Conservation (phyloP, 1,140 invertebrate species). For the Brachionus rotundiformis region DNA sequence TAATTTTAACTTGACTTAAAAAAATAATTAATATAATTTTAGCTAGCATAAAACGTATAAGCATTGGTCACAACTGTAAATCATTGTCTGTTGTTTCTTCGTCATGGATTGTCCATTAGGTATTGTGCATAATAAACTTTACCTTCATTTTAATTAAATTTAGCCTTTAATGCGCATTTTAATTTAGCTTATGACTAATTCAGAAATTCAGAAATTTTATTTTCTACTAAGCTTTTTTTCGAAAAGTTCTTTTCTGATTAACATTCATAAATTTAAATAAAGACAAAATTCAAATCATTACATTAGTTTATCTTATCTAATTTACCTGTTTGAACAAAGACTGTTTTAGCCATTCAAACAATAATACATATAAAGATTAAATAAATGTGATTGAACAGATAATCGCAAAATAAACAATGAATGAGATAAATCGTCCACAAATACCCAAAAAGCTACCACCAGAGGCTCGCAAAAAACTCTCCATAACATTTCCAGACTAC, state of each 20-base stretch:
- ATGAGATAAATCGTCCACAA: background rate
- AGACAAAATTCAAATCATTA: background rate
- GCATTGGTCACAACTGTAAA: too few species aligned
- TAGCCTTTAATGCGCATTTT: background rate
- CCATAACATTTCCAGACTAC: conserved; percentile 15
- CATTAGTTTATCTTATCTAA: background rate
- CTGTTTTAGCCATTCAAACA: background rate
- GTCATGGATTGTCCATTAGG: too few species aligned
- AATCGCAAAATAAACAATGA: background rate
- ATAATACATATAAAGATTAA: background rate
- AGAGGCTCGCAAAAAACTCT: conserved; percentile 8
- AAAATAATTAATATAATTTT: too few species aligned
- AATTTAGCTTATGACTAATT: background rate
- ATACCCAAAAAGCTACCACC: background rate
- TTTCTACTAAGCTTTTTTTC: background rate
- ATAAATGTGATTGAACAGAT: background rate
- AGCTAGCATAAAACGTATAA: too few species aligned
- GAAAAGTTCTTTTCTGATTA: background rate
- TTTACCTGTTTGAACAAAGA: background rate
- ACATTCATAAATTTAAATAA: too few species aligned
- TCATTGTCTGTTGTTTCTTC: too few species aligned
- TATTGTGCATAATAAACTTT: background rate
- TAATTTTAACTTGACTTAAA: too few species aligned
- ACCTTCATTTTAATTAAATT: conserved; percentile 9
- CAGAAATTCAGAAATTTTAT: too few species aligned